A percentile compares a stretch with the other conserved stretches of the same genome.
Conservation (phyloP, 2,888 invertebrate species). For the Leptopilina drosophilae region DNA sequence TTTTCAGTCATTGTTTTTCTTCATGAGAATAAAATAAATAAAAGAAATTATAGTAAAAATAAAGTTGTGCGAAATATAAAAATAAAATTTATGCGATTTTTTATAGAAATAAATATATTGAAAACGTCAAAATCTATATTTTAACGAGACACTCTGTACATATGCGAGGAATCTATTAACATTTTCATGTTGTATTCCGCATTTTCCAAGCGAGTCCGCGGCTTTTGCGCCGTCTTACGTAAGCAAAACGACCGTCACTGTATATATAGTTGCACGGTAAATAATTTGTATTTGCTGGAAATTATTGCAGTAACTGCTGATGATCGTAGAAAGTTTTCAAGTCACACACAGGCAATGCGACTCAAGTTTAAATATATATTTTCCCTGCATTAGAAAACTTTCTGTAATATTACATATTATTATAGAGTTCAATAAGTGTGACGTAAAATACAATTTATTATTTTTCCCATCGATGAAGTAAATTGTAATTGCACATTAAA, state of each 20-base stretch:
- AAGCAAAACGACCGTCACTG: slow-evolving; percentile 28
- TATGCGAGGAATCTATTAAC: slow-evolving; percentile 26
- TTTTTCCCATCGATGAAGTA: no score
- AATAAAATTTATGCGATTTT: no score
- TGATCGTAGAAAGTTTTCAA: slow-evolving; percentile 19
- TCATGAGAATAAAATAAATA: no score
- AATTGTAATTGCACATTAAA: no score
- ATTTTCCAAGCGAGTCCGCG: slow-evolving; percentile 12
- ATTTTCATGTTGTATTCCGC: slow-evolving; percentile 29
- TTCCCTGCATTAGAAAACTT: neutral
- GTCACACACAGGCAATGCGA: neutral
- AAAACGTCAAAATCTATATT: slow-evolving; percentile 38
- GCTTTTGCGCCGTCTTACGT: slow-evolving; percentile 24
- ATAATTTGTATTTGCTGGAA: slow-evolving; percentile 18
- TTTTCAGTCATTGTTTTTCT: no score
- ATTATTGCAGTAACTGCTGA: slow-evolving; percentile 4
- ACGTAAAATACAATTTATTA: neutral
- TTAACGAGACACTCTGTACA: slow-evolving; percentile 27
- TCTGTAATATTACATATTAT: neutral
- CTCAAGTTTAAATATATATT: neutral
- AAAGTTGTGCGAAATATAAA: no score
- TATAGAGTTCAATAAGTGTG: neutral
- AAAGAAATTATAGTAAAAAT: no score
- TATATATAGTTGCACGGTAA: neutral
- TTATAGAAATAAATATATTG: no score